A percentile compares a stretch with the other conserved stretches of the same genome.
Conservation (phyloP, 2,888 invertebrate species). For the Conops quadrifasciatus region DNA sequence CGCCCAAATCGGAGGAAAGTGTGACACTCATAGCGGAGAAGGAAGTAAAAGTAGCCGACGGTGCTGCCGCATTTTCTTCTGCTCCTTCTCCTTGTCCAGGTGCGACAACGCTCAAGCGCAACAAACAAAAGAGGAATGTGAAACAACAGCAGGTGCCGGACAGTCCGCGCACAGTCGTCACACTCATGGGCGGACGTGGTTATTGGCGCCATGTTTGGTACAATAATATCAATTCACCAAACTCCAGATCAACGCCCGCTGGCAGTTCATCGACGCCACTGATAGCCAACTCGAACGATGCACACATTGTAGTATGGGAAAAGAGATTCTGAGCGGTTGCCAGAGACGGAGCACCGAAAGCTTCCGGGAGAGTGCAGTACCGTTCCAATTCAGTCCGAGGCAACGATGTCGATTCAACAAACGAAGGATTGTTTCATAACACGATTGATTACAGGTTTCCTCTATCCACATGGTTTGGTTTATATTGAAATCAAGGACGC, state of each 20-base stretch:
- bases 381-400: conserved; percentile 47
- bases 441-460: no score
- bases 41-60: conserved; percentile 30
- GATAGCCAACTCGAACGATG: conserved; percentile 83
- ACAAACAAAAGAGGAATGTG: conserved; percentile 57
- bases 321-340: conserved; percentile 73
- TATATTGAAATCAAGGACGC: neutral
- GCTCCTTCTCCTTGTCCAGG: conserved; percentile 29
- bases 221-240: conserved; percentile 59
- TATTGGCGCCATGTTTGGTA: conserved; percentile 84
- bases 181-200: conserved; percentile 87
- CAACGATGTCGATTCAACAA: no score
- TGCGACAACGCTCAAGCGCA: conserved; percentile 61
- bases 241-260: conserved; percentile 41
- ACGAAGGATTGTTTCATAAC: neutral
- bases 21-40: conserved; percentile 49
- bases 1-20: conserved; percentile 56
- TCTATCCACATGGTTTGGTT: neutral
- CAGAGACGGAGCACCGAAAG: conserved; percentile 41
- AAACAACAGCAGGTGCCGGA: conserved; percentile 58
- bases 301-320: conserved; percentile 91
- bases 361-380: conserved; percentile 54
- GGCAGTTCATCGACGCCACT: conserved; percentile 50
- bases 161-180: conserved; percentile 79
- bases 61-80: conserved; percentile 19